Conservation (phyloP, 2,888 invertebrate species). For the Nemotelus pantherinus region DNA sequence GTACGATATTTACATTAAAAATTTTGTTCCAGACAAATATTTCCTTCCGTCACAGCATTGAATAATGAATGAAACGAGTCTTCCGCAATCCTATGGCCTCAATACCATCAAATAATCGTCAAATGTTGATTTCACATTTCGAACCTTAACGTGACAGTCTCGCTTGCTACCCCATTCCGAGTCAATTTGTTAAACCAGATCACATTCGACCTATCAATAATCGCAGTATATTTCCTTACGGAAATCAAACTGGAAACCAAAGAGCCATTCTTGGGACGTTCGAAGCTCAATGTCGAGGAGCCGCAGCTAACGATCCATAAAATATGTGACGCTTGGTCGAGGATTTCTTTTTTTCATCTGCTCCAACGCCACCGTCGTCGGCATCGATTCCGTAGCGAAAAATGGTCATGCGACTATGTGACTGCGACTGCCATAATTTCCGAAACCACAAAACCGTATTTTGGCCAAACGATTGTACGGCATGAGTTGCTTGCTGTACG, state of each 20-base stretch:
- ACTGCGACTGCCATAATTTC: conserved; percentile 16
- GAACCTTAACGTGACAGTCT: conserved; percentile 2
- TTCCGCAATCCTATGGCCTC: not conserved
- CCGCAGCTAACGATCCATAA: conserved; percentile 48
- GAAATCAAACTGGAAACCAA: conserved; percentile 4
- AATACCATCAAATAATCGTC: conserved; percentile 8
- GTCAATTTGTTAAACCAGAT: conserved; percentile 48
- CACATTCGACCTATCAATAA: conserved; percentile 50
- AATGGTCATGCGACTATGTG: conserved; percentile 17
- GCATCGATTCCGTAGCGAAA: not conserved
- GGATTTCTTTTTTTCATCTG: conserved; percentile 37
- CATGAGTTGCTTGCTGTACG: not conserved
- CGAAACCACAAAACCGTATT: conserved; percentile 29
- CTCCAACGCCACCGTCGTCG: not conserved
- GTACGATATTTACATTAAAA: no score
- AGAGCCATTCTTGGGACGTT: not conserved
- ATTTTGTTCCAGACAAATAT: no score
- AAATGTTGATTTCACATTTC: conserved; percentile 18
- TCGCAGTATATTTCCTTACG: not conserved
- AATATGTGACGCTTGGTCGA: conserved; percentile 46
- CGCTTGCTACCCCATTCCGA: not conserved
- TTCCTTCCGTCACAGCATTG: no score
- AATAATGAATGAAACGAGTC: not conserved
- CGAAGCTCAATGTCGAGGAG: conserved; percentile 39
- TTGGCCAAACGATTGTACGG: conserved; percentile 5